A percentile compares a stretch with the other conserved stretches of the same genome.
Conservation (phyloP, 2,888 invertebrate species). For the Tethea ocularis region DNA sequence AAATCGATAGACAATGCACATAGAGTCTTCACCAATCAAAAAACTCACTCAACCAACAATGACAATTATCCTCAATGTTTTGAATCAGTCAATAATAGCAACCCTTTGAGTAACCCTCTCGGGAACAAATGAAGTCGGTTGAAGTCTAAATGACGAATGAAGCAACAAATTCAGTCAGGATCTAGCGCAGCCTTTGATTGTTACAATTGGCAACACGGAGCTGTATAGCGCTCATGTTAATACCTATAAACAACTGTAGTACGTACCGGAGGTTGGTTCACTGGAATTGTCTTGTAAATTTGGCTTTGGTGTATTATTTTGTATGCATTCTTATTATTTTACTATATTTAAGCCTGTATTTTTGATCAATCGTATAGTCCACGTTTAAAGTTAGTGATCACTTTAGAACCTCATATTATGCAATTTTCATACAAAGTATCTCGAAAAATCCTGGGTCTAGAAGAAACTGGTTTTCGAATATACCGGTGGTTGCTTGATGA, state of each 20-base stretch:
- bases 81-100: constrained; percentile 7
- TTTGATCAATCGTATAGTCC: no score
- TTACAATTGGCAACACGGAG: constrained; percentile 37
- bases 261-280: constrained; percentile 19
- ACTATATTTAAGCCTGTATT: no score
- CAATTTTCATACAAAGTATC: no score
- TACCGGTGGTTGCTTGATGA: no score
- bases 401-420: no score
- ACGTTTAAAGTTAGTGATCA: no score
- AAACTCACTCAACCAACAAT: background rate
- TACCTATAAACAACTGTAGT: constrained; percentile 23
- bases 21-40: background rate
- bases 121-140: constrained; percentile 33
- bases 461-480: no score
- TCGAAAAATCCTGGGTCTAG: no score
- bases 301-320: no score
- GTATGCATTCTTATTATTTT: no score
- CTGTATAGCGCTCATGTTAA: constrained; percentile 30
- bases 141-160: constrained; percentile 46
- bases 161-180: constrained; percentile 45
- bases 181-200: constrained; percentile 54
- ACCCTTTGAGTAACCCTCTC: constrained; percentile 18
- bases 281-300: constrained; percentile 14
- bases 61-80: constrained; percentile 5
- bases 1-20: background rate